phyloP scores from a whole-genome alignment of 2,888 invertebrate species.

The Drosophila atroscutellata region DNA sequence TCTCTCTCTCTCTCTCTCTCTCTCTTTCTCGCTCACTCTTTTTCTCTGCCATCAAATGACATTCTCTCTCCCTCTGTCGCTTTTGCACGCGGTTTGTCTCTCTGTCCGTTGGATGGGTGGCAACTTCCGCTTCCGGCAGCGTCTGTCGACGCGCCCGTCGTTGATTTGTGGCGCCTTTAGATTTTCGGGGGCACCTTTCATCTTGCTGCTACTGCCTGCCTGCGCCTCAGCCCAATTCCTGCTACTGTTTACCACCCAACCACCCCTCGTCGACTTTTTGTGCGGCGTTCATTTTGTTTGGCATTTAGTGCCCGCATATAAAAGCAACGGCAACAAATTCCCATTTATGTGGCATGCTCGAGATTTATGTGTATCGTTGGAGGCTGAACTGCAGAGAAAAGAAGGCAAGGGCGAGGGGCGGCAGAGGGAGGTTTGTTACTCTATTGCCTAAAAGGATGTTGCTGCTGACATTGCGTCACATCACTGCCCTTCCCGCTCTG shows the following conservation, averaged over 20 bases:
- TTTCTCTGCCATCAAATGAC: not conserved
- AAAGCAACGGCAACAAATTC: constrained; percentile 70
- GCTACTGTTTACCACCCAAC: not conserved
- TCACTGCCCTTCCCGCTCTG: not conserved
- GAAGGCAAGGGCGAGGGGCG: not conserved
- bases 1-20: not conserved
- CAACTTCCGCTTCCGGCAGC: constrained; percentile 74
- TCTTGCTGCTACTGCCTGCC: constrained; percentile 21
- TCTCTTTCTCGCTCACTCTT: not conserved
- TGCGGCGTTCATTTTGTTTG: constrained; percentile 52
- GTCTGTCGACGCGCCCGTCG: constrained; percentile 52
- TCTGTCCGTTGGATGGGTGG: constrained; percentile 21
- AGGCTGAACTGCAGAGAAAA: constrained; percentile 1
- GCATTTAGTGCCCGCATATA: constrained; percentile 68
- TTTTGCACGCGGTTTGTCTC: too few relatives aligned
- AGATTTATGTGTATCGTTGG: constrained; percentile 62
- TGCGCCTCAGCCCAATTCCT: not conserved
- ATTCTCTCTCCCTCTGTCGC: not conserved
- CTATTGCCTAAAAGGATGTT: constrained; percentile 58
- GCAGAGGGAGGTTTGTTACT: constrained; percentile 5
- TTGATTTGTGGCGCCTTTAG: constrained; percentile 73
- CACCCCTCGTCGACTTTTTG: not conserved
- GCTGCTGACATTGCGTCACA: constrained; percentile 64
- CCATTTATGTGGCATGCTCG: constrained; percentile 66
- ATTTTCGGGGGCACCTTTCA: constrained; percentile 38